Evolutionary conservation across 2,888 invertebrate genomes (phyloP), one percentile per base, ranked within the genome.

Genomic region (Clanis bilineata): DNA sequence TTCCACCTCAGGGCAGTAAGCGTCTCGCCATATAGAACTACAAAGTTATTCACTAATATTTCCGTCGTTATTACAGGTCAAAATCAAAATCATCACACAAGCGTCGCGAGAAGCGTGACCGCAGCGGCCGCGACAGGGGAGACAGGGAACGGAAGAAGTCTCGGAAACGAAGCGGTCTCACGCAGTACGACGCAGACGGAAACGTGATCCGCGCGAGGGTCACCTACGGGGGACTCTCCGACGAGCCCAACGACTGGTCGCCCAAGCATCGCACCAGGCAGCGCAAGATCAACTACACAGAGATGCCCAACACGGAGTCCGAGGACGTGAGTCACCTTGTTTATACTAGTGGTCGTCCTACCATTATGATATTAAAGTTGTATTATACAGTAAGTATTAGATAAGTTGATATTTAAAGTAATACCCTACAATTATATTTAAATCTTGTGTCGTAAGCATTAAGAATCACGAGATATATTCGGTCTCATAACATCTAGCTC

Each of bases 221-320:
- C 62, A 93, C 93, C n/a, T 94, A 93, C 80, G 94, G 94, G 10
- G 93, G 93, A 0, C 86, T 94, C 64, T 93, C 93, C 69, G 93
- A 86, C 22, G 90, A 85, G 28, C 82, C 80, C 56, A 93, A 93
- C 78, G 94, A 94, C 72, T 93, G 93, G 86, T 93, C 93, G 43
- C 92, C 94, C 61, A 93, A 94, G 57, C 93, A 95, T 73, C 89
- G 96, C 66, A 96, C 96, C 0, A 84, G 96, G 5, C 96, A 96
- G 65, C 93, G 94, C 70, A 95, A 95, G 83, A 95, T 96, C 64
- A 95, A 95, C 80, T 97, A 97, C 74, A 95, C 96, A 3, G 97
- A 96, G 85, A 94, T 93, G 76, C 93, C 95, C 57, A 95, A 95
- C 65, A 95, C 96, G 0, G 96, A 96, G 79, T 95, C 95, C 56